Evolutionary conservation across 1,140 invertebrate species (phyloP), one percentile per base, ranked within the genome.

Genomic region (Drosophila neocordata): DNA sequence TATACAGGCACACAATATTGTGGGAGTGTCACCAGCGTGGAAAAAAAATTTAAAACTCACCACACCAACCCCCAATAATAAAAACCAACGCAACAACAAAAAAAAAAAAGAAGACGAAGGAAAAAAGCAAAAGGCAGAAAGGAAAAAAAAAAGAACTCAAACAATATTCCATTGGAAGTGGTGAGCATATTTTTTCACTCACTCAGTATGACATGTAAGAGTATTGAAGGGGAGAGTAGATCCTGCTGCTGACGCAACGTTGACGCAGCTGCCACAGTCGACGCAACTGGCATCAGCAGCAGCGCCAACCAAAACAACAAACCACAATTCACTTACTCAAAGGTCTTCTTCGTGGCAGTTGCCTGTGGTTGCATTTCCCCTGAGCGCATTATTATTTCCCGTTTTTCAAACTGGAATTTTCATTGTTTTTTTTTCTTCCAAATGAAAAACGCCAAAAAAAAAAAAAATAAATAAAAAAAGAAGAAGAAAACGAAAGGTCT

Each of bases 291-390:
- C 22, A 31, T 38, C 38, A 38, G 18, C 22, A 27, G 64, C 41
- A 41, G 66, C 78, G 79, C 78, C 80, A 84, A 87, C 88, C 88
- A 90, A 90, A 90, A 88, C 89, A 89, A 90, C 88, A 90, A 90
- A 90, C 89, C 88, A 89, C 89, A 90, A 90, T 90, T 90, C 89
- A 90, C 89, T 90, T 90, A 90, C 84, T 83, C 68, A 62, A 38
- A 63, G 53, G 53, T 56, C 53, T 48, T 48, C 41, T 48, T 56
- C 53, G 53, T 56, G 53, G 53, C 31, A 31, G 53, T 56, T 31
- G 53, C 31, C 53, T 58, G 53, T 57, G 66, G 22, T 55, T 48
- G 41, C 41, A 48, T 48, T 48, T 48, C 41, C 41, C 41, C 41
- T 48, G 41, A 48, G 41, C 41, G 35, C 51, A 24, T 27, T 52